Conservation (phyloP, 2,113 vertebrate species). For the Cyanoderma ruficeps region DNA sequence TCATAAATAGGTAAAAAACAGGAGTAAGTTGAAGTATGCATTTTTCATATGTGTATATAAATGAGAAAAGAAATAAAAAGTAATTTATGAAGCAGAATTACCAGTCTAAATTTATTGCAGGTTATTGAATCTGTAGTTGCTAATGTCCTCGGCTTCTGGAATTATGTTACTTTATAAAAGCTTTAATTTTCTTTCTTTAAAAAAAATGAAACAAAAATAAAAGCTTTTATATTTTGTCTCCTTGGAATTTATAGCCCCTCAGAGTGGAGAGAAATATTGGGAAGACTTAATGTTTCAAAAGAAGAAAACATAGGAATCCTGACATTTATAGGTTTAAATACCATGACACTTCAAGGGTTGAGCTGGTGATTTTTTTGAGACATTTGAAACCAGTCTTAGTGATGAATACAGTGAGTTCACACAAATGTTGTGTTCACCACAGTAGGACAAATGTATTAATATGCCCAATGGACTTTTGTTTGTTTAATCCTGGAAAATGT, state of each 20-base stretch:
- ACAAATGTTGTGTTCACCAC: neutral
- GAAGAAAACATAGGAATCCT: neutral
- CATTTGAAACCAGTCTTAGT: neutral
- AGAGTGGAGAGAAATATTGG: neutral
- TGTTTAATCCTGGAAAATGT: neutral
- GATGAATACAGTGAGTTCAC: neutral
- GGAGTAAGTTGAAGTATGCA: neutral
- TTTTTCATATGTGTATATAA: neutral
- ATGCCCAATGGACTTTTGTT: neutral
- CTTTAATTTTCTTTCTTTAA: neutral
- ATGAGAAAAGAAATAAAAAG: neutral
- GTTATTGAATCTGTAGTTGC: neutral
- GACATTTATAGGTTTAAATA: neutral
- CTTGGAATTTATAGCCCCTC: neutral
- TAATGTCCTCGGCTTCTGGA: neutral
- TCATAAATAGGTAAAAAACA: neutral
- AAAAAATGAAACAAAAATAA: neutral
- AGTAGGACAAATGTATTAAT: neutral
- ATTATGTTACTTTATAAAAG: neutral
- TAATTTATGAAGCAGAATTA: neutral
- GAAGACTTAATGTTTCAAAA: neutral
- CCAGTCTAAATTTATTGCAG: neutral
- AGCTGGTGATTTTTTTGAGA: neutral
- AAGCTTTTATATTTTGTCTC: neutral
- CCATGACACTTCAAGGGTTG: neutral